Evolutionary conservation across 2,888 invertebrate genomes (phyloP).

Genomic region (Drosophila paramelanica): DNA sequence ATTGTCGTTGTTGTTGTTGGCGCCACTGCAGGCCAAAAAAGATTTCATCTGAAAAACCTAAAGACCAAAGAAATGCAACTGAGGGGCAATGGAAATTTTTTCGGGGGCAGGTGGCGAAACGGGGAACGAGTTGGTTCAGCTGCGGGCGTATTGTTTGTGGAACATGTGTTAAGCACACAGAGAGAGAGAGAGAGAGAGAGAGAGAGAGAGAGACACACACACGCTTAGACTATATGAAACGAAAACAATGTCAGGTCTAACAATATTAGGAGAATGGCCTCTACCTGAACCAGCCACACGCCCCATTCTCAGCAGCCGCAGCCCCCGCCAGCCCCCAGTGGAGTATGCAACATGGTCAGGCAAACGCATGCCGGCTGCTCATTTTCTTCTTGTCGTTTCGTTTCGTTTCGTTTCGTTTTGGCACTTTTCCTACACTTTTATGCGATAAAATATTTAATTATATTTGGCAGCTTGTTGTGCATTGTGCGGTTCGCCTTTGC

Average conservation of each 20-base stretch:
- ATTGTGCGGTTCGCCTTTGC: constrained; percentile 62
- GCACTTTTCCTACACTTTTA: constrained; percentile 73
- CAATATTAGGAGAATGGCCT: constrained; percentile 64
- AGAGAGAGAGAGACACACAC: constrained; percentile 12
- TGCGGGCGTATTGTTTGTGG: constrained; percentile 77
- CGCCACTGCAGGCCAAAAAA: constrained; percentile 68
- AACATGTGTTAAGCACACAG: constrained; percentile 66
- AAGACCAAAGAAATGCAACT: constrained; percentile 79
- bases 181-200: constrained; percentile 21
- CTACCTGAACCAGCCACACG: constrained; percentile 50
- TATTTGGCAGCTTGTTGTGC: constrained; percentile 77
- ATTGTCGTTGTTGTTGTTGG: constrained; percentile 32
- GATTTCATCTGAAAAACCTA: constrained; percentile 71
- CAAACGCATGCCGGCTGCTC: constrained; percentile 74
- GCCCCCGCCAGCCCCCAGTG: constrained; percentile 7
- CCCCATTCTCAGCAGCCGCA: constrained; percentile 13
- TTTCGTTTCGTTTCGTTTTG: constrained; percentile 79
- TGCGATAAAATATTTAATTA: constrained; percentile 81
- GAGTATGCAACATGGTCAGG: constrained; percentile 38
- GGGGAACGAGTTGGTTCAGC: constrained; percentile 41
- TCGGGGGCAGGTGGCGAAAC: constrained; percentile 12
- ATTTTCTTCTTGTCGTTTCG: constrained; percentile 76
- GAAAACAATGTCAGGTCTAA: constrained; percentile 76
- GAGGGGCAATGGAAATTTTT: constrained; percentile 41
- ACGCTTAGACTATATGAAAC: constrained; percentile 27